Conservation (phyloP, 2,113 vertebrate genomes). For the Lagopus leucura region DNA sequence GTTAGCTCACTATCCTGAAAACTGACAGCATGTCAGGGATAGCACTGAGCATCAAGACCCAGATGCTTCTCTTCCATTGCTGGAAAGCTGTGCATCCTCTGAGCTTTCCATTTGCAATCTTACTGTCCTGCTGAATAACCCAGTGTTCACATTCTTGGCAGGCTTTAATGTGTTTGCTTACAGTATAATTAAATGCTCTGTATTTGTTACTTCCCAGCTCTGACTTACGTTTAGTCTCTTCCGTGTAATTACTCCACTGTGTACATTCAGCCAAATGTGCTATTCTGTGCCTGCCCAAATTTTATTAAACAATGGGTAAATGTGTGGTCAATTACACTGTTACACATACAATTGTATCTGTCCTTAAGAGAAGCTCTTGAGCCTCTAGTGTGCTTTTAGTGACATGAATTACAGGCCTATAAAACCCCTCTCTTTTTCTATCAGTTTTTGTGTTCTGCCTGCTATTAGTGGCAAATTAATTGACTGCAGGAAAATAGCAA, state of each 20-base stretch:
- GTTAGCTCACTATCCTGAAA: neutral
- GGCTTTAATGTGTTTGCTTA: conserved; percentile 56
- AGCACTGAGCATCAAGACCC: neutral
- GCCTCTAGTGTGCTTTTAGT: conserved; percentile 8
- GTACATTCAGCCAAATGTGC: conserved; percentile 22
- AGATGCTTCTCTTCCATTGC: neutral
- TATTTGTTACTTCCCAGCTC: conserved; percentile 46
- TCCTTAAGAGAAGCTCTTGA: conserved; percentile 34
- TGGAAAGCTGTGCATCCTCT: neutral
- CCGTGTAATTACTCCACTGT: conserved; percentile 45
- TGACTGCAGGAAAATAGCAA: neutral
- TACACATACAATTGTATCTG: conserved; percentile 11
- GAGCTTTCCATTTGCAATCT: conserved; percentile 2
- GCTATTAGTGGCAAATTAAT: neutral
- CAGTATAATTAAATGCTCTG: conserved; percentile 59
- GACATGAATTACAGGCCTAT: conserved; percentile 9
- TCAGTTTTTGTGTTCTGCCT: neutral
- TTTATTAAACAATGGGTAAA: conserved; percentile 52
- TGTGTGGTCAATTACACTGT: conserved; percentile 28
- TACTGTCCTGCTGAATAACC: neutral
- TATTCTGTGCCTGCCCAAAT: conserved; percentile 31
- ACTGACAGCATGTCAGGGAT: neutral
- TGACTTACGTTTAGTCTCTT: conserved; percentile 55
- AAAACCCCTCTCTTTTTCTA: neutral
- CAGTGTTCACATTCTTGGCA: conserved; percentile 38